These are phyloP conservation scores for Fulmarus glacialis DNA, from an alignment of 2,113 vertebrate species.

Conservation along the genomic window DNA sequence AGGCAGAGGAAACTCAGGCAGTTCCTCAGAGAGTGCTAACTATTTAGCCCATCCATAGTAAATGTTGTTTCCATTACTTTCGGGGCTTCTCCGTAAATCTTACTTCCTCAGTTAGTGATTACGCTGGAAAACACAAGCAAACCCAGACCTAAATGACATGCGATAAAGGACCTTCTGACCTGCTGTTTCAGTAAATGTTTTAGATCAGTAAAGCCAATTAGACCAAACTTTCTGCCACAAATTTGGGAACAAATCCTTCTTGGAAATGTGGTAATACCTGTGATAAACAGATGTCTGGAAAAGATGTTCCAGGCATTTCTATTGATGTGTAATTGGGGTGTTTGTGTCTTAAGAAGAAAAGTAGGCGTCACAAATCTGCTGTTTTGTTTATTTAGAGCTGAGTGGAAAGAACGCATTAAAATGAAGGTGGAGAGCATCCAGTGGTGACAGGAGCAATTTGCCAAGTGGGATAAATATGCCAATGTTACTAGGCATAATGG, in stretches of 20 bases:
- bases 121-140: constrained; percentile 10
- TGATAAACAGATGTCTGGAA: not conserved
- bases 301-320: not conserved
- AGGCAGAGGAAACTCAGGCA: not conserved
- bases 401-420: not conserved
- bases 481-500: not conserved
- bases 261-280: not conserved
- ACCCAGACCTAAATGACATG: not conserved
- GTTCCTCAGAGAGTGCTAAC: not conserved
- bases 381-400: not conserved
- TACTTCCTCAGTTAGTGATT: not conserved
- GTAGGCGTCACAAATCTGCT: not conserved
- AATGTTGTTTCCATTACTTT: not conserved
- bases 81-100: not conserved
- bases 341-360: constrained; percentile 26
- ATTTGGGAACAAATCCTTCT: not conserved
- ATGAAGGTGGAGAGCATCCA: not conserved
- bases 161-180: not conserved
- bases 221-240: not conserved
- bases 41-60: not conserved
- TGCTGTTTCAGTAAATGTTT: not conserved
- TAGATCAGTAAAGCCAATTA: not conserved
- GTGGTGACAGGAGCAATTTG: not conserved
- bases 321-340: not conserved
- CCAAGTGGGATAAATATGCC: not conserved